phyloP scores from a whole-genome alignment of 2,113 vertebrate species.

The Spheniscus mendiculus region DNA sequence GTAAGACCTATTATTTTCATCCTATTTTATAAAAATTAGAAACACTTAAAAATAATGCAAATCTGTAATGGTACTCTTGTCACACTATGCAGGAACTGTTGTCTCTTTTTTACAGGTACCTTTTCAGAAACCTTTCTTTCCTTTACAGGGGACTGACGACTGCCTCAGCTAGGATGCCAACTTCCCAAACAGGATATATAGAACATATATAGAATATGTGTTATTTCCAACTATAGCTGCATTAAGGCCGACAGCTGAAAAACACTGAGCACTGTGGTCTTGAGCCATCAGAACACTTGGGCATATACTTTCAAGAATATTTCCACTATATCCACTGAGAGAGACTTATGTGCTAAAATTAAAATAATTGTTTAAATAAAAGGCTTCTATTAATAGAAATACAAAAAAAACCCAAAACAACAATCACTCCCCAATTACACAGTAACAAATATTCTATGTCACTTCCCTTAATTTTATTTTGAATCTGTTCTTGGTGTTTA shows the following conservation, averaged over 20 bases:
- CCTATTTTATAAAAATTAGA: neutral
- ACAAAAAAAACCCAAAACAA: neutral
- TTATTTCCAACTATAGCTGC: neutral
- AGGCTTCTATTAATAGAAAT: neutral
- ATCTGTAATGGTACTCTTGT: neutral
- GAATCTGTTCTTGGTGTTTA: neutral
- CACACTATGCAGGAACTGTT: neutral
- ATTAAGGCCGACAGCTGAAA: neutral
- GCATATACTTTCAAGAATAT: neutral
- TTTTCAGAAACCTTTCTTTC: neutral
- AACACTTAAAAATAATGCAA: neutral
- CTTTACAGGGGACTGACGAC: neutral
- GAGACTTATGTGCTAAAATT: neutral
- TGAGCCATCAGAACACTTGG: neutral
- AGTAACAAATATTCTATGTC: neutral
- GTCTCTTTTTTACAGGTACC: neutral
- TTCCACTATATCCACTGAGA: neutral
- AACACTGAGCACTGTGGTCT: neutral
- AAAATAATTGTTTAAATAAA: neutral
- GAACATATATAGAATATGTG: neutral
- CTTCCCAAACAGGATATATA: rapidly evolving
- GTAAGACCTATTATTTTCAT: neutral
- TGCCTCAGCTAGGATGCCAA: neutral
- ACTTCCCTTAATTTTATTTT: neutral
- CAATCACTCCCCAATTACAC: neutral